These are phyloP conservation scores for Schizopygopsis malacanthus DNA, from an alignment of 2,797 vertebrate genomes.

Conservation along the genomic window DNA sequence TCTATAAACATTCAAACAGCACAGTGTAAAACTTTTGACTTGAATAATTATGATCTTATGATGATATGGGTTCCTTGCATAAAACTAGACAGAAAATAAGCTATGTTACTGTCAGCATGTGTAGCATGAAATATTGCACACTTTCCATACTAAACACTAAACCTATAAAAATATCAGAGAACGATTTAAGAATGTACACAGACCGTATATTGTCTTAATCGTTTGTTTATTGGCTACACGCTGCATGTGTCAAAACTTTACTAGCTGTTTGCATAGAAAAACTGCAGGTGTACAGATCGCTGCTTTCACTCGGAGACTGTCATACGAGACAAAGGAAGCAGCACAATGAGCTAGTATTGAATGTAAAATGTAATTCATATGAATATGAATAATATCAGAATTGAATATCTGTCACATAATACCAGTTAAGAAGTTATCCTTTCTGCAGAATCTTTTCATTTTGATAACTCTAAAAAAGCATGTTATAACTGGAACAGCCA, in stretches of 20 bases:
- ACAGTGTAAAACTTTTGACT: neutral
- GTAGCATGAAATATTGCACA: neutral
- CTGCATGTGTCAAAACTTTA: neutral
- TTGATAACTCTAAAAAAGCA: neutral
- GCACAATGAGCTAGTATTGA: neutral
- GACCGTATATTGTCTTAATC: conserved; percentile 10
- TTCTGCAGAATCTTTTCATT: neutral
- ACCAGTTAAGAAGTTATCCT: neutral
- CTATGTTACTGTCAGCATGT: neutral
- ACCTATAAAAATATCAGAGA: conserved; percentile 12
- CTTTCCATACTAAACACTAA: conserved; percentile 2
- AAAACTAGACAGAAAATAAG: neutral
- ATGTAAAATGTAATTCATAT: neutral
- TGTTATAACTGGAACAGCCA: conserved; percentile 8
- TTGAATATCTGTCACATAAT: conserved; percentile 8
- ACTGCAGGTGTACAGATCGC: neutral
- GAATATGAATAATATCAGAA: neutral
- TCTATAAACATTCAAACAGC: conserved; percentile 31
- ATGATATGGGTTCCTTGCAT: neutral
- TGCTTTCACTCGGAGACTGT: neutral
- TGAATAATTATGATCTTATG: neutral
- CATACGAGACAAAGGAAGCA: neutral
- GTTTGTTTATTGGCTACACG: conserved; percentile 13
- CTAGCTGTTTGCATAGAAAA: conserved; percentile 10
- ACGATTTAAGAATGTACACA: neutral